Conservation (phyloP, 2,888 invertebrate species). For the Neoscelio sp. region DNA sequence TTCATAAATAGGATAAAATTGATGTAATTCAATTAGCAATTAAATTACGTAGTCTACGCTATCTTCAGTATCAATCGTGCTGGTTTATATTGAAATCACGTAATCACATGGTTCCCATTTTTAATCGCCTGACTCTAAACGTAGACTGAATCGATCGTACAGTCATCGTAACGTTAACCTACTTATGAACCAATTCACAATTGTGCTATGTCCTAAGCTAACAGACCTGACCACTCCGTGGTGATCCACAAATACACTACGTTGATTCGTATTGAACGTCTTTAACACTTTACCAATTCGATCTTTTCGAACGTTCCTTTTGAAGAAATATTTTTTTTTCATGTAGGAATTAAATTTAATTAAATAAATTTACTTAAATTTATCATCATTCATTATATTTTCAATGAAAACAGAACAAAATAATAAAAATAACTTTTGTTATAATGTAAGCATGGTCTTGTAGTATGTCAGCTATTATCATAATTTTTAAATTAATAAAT, state of each 20-base stretch:
- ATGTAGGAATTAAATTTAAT: no score
- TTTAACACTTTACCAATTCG: constrained; percentile 26
- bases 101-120: constrained; percentile 56
- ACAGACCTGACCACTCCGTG: constrained; percentile 45
- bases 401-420: no score
- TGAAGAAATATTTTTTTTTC: no score
- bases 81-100: constrained; percentile 40
- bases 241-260: constrained; percentile 25
- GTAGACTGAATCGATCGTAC: constrained; percentile 57
- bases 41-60: constrained; percentile 25
- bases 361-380: no score
- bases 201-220: constrained; percentile 40
- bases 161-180: constrained; percentile 68
- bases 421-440: no score
- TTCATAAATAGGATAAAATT: not conserved
- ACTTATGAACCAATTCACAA: constrained; percentile 59
- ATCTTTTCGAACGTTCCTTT: not conserved
- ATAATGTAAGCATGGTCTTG: no score
- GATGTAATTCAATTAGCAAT: constrained; percentile 37
- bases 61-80: constrained; percentile 37
- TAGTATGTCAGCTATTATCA: no score
- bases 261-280: constrained; percentile 25
- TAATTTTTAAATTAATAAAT: no score
- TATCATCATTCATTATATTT: no score
- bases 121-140: constrained; percentile 61